Base-by-base conservation (phyloP, 2,888 invertebrate species). In the Noctua pronuba region DNA sequence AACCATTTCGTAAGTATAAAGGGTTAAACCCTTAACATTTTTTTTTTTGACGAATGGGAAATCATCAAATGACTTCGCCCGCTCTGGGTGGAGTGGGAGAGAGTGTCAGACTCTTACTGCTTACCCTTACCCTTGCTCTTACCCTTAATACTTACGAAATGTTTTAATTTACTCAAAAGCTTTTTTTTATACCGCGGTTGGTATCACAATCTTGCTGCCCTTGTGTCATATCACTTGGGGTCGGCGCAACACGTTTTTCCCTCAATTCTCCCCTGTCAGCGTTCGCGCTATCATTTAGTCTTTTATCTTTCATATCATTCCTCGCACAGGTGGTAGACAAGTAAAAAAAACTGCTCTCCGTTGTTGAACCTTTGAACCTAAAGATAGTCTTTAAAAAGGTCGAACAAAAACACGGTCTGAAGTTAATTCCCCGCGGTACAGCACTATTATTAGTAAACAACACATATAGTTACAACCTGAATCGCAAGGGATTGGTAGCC, bases 401-500 rank as follows among this genome's bases (percentile, higher is more conserved):
- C 10, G 41, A 75, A 28, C 44, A 11, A 46, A 46, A 46, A 35
- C 44, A 35, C 11, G 16, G 41, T 4, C 65, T 24, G 58, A 38
- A 24, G 8, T 46, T n/a, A 2, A 24, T n/a, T 64, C 28, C 52
- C 28, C 8, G 11, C 28, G 78, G 44, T 24, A 35, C 13, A 55
- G 28, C 28, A 24, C 52, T 28, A 24, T 38, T 44, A 44, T 65
- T 55, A 76, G 18, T 18, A 52, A n/a, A 21, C 41, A 55, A 58
- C 44, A 31, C 31, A 41, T 7, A 38, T 41, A 4, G 2, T 31
- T 44, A 31, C 49, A n/a, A 35, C 41, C 31, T 21, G 8, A 66
- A 52, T 44, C 70, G 24, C 79, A 52, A 35, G 60, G 60, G 77
- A 70, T 62, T n/a, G 10, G 28, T 49, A 60, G 49, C 28, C n/a